Evolutionary conservation across 2,797 vertebrate genomes (phyloP).

Genomic region (Smutsia temminckii): DNA sequence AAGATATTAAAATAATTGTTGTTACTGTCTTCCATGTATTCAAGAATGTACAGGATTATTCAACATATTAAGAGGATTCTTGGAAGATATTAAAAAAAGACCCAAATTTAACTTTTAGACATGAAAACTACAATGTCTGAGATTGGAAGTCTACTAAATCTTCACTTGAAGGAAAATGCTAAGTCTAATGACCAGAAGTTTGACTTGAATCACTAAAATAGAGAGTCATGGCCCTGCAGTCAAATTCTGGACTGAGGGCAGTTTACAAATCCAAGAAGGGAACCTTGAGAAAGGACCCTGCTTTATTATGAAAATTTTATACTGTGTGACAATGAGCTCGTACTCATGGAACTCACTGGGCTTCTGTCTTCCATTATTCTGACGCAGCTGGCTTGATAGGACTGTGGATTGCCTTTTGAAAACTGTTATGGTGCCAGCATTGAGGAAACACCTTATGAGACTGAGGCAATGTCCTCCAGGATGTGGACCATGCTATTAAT

Average conservation of each 20-base stretch:
- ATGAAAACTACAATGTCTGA: neutral
- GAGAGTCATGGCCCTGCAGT: neutral
- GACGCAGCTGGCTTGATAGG: neutral
- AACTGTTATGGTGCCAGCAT: neutral
- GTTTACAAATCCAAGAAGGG: neutral
- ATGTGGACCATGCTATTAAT: neutral
- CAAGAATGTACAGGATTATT: neutral
- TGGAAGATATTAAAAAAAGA: neutral
- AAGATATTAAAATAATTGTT: constrained; percentile 16
- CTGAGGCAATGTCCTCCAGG: neutral
- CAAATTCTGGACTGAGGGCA: neutral
- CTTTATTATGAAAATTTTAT: neutral
- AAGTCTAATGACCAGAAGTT: neutral
- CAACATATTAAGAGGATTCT: neutral
- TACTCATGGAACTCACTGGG: neutral
- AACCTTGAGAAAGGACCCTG: neutral
- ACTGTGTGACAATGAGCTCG: neutral
- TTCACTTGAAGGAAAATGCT: constrained; percentile 31
- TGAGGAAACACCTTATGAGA: neutral
- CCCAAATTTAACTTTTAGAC: neutral
- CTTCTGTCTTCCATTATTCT: neutral
- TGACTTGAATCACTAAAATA: neutral
- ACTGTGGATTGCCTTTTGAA: neutral
- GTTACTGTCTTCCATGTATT: neutral
- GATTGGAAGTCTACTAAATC: neutral